Percentiles rank a stretch among this genome's conserved stretches.
These are phyloP conservation scores for Cerastis leucographa DNA, from an alignment of 2,888 invertebrate genomes.

Conservation along the genomic window DNA sequence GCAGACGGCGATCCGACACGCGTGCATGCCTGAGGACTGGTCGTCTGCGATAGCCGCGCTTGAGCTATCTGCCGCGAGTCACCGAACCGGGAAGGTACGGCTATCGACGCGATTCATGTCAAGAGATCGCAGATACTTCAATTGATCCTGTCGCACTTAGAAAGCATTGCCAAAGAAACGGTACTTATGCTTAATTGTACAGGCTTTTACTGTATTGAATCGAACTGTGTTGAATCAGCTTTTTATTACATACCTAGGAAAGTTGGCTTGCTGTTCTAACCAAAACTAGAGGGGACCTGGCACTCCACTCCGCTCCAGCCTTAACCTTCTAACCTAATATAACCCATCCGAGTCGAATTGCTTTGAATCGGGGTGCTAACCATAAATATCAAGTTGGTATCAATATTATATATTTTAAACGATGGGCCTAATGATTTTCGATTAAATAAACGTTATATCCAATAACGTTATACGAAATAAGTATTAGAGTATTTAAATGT, in stretches of 20 bases:
- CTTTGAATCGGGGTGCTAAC: no score
- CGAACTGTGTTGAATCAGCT: neutral
- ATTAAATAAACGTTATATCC: no score
- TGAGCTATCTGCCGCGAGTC: conserved; percentile 60
- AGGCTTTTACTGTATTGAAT: neutral
- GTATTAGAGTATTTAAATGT: no score
- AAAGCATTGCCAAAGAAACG: conserved; percentile 37
- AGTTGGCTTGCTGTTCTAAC: no score
- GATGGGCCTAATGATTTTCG: no score
- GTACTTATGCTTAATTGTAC: conserved; percentile 35
- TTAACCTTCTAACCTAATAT: no score
- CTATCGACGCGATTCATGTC: conserved; percentile 57
- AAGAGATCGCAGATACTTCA: conserved; percentile 63
- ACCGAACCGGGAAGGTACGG: conserved; percentile 65
- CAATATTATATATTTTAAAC: no score
- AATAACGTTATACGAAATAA: no score
- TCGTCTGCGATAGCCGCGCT: conserved; percentile 50
- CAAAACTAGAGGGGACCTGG: no score
- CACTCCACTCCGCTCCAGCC: no score
- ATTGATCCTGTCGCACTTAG: conserved; percentile 52
- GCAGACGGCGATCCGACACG: conserved; percentile 7
- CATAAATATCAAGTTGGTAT: no score
- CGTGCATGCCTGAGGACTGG: conserved; percentile 37
- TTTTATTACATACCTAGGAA: conserved; percentile 6
- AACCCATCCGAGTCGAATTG: no score